phyloP scores from a whole-genome alignment of 2,797 vertebrate species.

The Scolopax bukidnonensis region DNA sequence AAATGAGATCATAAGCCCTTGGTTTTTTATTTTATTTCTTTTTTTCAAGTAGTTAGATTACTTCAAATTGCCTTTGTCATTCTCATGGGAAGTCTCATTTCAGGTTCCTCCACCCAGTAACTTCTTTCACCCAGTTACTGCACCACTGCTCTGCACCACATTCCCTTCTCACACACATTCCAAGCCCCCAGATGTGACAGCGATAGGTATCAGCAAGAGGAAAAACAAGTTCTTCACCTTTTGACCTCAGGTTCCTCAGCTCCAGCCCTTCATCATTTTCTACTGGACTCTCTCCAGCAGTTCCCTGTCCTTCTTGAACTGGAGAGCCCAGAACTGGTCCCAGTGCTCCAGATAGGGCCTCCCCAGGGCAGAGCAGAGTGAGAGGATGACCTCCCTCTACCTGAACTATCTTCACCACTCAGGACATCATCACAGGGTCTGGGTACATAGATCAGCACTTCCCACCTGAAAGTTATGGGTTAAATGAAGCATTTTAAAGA shows the following conservation, averaged over 20 bases:
- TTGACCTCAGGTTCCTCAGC: too few relatives aligned
- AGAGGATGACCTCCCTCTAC: too few relatives aligned
- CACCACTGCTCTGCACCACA: neutral
- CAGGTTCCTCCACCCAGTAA: neutral
- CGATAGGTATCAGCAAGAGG: fast-evolving
- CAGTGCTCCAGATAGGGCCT: too few relatives aligned
- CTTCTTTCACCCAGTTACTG: neutral
- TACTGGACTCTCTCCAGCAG: too few relatives aligned
- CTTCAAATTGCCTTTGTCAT: neutral
- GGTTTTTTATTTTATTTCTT: neutral
- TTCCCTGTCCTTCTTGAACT: too few relatives aligned
- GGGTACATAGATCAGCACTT: neutral
- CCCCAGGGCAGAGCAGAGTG: too few relatives aligned
- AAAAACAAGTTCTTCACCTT: neutral
- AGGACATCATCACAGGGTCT: too few relatives aligned
- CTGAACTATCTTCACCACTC: too few relatives aligned
- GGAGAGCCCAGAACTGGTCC: too few relatives aligned
- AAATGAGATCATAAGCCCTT: neutral
- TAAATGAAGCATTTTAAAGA: neutral
- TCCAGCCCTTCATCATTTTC: too few relatives aligned
- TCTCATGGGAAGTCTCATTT: neutral
- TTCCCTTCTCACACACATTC: neutral
- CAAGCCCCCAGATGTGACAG: fast-evolving
- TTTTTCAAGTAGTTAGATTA: neutral
- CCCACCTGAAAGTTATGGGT: neutral